phyloP scores from a whole-genome alignment of 2,888 invertebrate species.

The Ypsolopha scabrella region DNA sequence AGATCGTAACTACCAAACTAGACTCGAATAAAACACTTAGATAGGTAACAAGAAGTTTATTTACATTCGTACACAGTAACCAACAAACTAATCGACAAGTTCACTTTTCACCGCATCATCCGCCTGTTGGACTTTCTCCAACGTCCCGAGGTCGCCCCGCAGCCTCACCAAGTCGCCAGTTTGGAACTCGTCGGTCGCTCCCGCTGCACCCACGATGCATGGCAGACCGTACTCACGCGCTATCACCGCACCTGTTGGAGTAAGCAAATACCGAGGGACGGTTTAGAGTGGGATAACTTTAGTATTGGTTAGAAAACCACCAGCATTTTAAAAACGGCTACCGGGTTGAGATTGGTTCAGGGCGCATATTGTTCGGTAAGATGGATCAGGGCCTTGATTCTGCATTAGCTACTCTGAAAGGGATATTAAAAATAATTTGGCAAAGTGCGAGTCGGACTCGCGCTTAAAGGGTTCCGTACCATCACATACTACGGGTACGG shows the following conservation, averaged over 20 bases:
- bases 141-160: conserved; percentile 52
- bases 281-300: background rate
- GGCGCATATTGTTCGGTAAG: background rate
- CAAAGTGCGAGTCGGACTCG: too few relatives aligned
- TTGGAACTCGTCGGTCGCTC: conserved; percentile 75
- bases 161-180: conserved; percentile 75
- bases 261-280: background rate
- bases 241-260: conserved; percentile 79
- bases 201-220: conserved; percentile 80
- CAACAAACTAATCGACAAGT: background rate
- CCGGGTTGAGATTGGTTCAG: background rate
- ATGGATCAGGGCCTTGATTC: background rate
- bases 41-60: background rate
- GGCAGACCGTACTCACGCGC: conserved; percentile 88
- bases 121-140: conserved; percentile 37
- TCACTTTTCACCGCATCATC: background rate
- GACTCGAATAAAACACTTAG: too few relatives aligned
- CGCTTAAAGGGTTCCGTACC: too few relatives aligned
- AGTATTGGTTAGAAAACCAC: conserved; percentile 4
- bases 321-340: conserved; percentile 9
- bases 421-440: too few relatives aligned
- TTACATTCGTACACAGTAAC: background rate
- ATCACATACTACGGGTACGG: too few relatives aligned
- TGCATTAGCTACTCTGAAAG: too few relatives aligned
- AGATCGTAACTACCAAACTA: too few relatives aligned